phyloP scores from a whole-genome alignment of 2,888 invertebrate species.

The Margaritifera margaritifera region DNA sequence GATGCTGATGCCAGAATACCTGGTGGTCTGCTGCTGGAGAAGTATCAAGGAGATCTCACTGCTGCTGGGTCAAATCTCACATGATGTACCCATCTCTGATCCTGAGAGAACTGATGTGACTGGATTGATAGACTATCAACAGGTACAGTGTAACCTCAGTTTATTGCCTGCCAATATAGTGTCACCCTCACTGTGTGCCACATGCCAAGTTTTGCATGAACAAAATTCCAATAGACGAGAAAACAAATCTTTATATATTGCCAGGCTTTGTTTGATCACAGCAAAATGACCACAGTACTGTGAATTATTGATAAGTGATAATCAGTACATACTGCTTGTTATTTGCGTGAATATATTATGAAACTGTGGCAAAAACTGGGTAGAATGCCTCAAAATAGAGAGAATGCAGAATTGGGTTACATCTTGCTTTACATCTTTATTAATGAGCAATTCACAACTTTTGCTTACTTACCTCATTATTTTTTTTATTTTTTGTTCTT shows the following conservation, averaged over 20 bases:
- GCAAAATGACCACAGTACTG: no score
- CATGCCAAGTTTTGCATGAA: neutral
- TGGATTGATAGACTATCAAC: conserved; percentile 38
- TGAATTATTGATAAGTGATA: no score
- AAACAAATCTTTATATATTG: neutral
- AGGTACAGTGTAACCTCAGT: conserved; percentile 27
- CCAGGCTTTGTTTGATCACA: no score
- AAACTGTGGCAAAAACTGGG: no score
- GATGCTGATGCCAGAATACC: conserved; percentile 72
- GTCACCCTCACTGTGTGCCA: neutral
- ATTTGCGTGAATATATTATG: no score
- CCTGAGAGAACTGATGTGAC: neutral
- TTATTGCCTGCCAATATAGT: neutral
- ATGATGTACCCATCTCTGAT: conserved; percentile 36
- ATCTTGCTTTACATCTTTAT: no score
- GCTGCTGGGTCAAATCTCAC: conserved; percentile 71
- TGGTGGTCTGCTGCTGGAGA: conserved; percentile 95
- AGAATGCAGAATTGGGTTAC: no score
- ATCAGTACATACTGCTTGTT: no score
- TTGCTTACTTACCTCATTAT: no score
- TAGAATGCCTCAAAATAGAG: no score
- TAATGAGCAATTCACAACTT: no score
- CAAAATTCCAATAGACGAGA: neutral
- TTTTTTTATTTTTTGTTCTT: no score
- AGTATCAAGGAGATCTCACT: conserved; percentile 87